Evolutionary conservation across 2,888 invertebrate genomes (phyloP).

Genomic region (Agriotes lineatus): DNA sequence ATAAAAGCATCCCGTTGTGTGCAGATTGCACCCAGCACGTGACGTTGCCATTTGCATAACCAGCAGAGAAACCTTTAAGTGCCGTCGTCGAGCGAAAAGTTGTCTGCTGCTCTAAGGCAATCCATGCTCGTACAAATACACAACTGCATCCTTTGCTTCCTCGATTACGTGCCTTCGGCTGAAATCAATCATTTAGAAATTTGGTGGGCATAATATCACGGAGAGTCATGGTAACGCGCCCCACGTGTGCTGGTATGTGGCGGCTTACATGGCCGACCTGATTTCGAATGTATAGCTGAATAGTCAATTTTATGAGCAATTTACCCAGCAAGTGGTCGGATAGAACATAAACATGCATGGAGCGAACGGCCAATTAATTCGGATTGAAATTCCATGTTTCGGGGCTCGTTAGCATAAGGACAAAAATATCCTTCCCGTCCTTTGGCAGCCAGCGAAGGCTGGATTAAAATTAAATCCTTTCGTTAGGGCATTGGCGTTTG

Average conservation of each 20-base stretch:
- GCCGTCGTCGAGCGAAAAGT: too few species aligned
- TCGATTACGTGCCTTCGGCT: too few species aligned
- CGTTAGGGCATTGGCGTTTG: too few species aligned
- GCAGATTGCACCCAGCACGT: slow-evolving; percentile 9
- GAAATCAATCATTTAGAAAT: too few species aligned
- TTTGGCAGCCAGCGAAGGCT: neutral
- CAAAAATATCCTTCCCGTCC: neutral
- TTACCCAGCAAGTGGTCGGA: slow-evolving; percentile 33
- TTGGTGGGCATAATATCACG: neutral
- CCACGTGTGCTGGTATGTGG: slow-evolving; percentile 11
- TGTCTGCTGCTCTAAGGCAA: too few species aligned
- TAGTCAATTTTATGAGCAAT: slow-evolving; percentile 32
- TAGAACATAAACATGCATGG: slow-evolving; percentile 8
- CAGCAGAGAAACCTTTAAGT: neutral
- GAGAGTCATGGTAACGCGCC: slow-evolving; percentile 6
- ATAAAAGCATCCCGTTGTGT: slow-evolving; percentile 2
- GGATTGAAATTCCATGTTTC: slow-evolving; percentile 20
- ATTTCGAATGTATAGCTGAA: slow-evolving; percentile 25
- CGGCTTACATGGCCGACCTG: slow-evolving; percentile 12
- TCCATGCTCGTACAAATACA: too few species aligned
- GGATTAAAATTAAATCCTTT: neutral
- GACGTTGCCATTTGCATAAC: slow-evolving; percentile 2
- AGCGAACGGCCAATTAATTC: slow-evolving; percentile 34
- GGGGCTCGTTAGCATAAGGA: neutral
- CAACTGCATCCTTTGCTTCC: too few species aligned